phyloP scores from a whole-genome alignment of 2,888 invertebrate species.

The Dioctria rufipes region DNA sequence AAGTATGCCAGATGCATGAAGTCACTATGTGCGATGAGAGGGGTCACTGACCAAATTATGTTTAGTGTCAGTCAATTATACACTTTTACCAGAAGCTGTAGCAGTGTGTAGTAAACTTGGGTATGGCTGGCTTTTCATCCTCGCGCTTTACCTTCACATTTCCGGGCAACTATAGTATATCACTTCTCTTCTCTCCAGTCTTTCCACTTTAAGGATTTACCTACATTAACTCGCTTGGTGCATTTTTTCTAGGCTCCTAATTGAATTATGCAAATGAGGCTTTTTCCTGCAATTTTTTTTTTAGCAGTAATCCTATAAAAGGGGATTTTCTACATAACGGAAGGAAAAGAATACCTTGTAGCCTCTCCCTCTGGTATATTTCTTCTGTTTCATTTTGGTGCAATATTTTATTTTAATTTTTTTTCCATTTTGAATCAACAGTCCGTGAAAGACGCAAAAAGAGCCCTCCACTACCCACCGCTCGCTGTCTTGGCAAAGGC shows the following conservation, averaged over 20 bases:
- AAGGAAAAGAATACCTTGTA: constrained; percentile 34
- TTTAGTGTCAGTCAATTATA: constrained; percentile 42
- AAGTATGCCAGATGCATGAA: too few relatives aligned
- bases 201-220: constrained; percentile 43
- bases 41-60: constrained; percentile 51
- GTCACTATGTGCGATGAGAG: constrained; percentile 26
- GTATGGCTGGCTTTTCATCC: not conserved
- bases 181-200: constrained; percentile 17
- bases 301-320: constrained; percentile 51
- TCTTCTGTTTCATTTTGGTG: constrained; percentile 3
- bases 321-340: constrained; percentile 45
- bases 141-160: not conserved
- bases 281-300: constrained; percentile 32
- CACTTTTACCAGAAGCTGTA: not conserved
- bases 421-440: constrained; percentile 21
- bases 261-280: constrained; percentile 43
- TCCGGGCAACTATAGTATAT: not conserved
- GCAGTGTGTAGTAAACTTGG: not conserved
- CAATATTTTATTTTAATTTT: constrained; percentile 16
- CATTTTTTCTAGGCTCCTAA: constrained; percentile 49
- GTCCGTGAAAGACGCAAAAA: constrained; percentile 33
- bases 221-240: constrained; percentile 42
- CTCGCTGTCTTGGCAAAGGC: not conserved
- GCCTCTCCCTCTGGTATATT: constrained; percentile 12
- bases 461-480: not conserved